Evolutionary conservation across 2,888 invertebrate species (phyloP).

Genomic region (Norana najaformis): DNA sequence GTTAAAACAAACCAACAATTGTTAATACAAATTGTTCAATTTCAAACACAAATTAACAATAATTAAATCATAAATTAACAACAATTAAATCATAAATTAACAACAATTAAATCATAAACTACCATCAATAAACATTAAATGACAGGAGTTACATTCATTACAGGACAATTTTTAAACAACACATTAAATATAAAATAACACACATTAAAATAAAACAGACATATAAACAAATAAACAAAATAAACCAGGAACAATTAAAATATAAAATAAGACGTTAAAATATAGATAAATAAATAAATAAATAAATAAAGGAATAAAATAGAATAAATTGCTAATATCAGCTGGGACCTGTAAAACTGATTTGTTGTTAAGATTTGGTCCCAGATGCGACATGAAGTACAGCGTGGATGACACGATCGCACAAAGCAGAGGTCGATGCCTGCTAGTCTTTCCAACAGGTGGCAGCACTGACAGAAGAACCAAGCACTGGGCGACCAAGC

Average conservation of each 20-base stretch:
- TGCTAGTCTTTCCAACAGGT: neutral
- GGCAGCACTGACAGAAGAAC: conserved; percentile 2
- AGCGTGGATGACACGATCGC: neutral
- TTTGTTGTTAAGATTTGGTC: neutral
- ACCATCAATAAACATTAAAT: too few relatives aligned
- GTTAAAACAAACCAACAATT: too few relatives aligned
- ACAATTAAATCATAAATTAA: too few relatives aligned
- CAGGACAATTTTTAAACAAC: too few relatives aligned
- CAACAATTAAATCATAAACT: too few relatives aligned
- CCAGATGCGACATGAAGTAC: neutral
- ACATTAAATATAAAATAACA: neutral
- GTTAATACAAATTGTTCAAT: too few relatives aligned
- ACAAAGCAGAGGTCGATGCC: neutral
- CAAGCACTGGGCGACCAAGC: conserved; percentile 1
- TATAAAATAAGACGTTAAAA: neutral
- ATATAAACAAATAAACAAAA: neutral
- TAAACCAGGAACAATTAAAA: neutral
- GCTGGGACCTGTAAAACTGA: neutral
- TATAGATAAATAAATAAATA: neutral
- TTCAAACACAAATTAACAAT: too few relatives aligned
- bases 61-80: too few relatives aligned
- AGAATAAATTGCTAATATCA: neutral
- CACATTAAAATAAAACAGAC: neutral
- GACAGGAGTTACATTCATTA: too few relatives aligned
- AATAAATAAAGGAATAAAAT: neutral